These are phyloP conservation scores for Nematolebias whitei DNA, from an alignment of 2,113 vertebrate species.

Conservation along the genomic window DNA sequence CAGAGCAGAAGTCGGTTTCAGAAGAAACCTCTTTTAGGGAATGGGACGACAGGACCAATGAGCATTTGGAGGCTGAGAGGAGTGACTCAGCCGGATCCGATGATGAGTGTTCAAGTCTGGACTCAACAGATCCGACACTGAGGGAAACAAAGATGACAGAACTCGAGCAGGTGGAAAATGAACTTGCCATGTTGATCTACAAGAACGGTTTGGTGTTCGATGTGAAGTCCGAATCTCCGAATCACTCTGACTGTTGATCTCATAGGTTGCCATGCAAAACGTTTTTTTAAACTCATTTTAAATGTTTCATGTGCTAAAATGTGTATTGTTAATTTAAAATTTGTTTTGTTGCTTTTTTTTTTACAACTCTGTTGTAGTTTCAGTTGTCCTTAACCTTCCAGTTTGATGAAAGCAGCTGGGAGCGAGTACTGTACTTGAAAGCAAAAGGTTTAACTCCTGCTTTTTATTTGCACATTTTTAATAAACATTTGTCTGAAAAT, in stretches of 20 bases:
- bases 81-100: slow-evolving; percentile 11
- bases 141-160: slow-evolving; percentile 25
- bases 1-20: slow-evolving; percentile 12
- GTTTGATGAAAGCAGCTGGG: background rate
- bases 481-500: background rate
- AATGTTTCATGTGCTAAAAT: background rate
- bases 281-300: background rate
- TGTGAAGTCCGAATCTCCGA: slow-evolving; percentile 47
- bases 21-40: slow-evolving; percentile 11
- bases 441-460: background rate
- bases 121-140: slow-evolving; percentile 29
- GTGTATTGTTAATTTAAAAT: background rate
- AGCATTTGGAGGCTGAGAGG: slow-evolving; percentile 6
- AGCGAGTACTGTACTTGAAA: background rate
- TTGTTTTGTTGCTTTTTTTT: background rate
- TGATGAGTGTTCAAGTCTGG: slow-evolving; percentile 8
- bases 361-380: background rate
- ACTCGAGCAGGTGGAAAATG: slow-evolving; percentile 38
- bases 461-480: slow-evolving; percentile 4
- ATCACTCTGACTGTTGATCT: background rate
- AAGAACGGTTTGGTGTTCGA: slow-evolving; percentile 73
- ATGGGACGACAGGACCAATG: background rate
- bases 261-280: no score
- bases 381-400: background rate
- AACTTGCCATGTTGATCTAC: slow-evolving; percentile 62